Conservation (phyloP, 53 echinoderm and acorn worm species). For the Zoroaster sp. region DNA sequence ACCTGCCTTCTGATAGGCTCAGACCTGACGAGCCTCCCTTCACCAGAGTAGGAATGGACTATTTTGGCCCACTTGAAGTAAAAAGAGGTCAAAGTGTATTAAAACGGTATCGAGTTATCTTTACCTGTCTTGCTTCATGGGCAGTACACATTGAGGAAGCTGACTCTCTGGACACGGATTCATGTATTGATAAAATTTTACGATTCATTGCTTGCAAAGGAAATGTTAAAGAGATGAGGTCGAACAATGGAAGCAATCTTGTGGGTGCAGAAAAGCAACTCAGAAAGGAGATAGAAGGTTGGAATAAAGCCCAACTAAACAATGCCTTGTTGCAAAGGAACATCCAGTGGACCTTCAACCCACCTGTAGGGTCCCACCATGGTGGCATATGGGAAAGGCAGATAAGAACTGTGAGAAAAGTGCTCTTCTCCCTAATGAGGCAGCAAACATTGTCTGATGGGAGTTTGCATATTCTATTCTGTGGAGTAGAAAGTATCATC, state of each 20-base stretch:
- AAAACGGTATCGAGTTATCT: conserved; percentile 66
- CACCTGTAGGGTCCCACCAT: conserved; percentile 2
- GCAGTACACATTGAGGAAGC: no score
- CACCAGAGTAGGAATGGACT: no score
- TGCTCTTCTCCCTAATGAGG: conserved; percentile 17
- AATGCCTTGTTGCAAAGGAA: no score
- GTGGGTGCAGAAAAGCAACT: conserved; percentile 62
- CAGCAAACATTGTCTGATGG: conserved; percentile 64
- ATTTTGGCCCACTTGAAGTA: conserved; percentile 60
- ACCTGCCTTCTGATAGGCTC: conserved; percentile 39
- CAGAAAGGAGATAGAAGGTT: conserved; percentile 33
- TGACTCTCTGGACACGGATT: no score
- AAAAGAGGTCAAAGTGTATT: conserved; percentile 53
- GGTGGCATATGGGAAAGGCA: conserved; percentile 8
- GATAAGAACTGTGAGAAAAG: neutral
- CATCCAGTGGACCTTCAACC: conserved; percentile 1
- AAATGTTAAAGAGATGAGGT: conserved; percentile 53
- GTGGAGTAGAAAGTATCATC: no score
- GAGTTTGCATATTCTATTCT: conserved; percentile 47
- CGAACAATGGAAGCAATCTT: conserved; percentile 66
- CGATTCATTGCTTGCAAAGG: no score
- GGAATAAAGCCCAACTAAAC: no score
- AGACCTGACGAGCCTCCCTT: conserved; percentile 62
- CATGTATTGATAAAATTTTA: no score
- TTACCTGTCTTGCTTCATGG: conserved; percentile 51